Conservation (phyloP, 2,888 invertebrate species). For the Ommatoiulus sabulosus region DNA sequence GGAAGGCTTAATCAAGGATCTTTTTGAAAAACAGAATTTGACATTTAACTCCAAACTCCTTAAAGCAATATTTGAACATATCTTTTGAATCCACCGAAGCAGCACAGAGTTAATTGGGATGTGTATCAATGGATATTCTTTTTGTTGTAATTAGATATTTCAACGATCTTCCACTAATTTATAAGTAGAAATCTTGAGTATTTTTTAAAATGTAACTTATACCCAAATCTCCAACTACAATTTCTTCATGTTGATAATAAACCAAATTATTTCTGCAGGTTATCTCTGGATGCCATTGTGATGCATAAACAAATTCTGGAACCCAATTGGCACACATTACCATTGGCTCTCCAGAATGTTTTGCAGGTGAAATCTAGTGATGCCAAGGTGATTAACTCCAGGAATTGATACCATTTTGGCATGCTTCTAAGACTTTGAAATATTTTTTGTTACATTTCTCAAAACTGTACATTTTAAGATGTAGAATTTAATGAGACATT, state of each 20-base stretch:
- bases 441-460: background rate
- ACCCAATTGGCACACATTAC: conserved; percentile 22
- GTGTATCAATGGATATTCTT: too few relatives aligned
- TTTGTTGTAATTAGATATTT: background rate
- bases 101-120: too few relatives aligned
- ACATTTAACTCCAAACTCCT: too few relatives aligned
- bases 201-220: too few relatives aligned
- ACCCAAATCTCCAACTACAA: too few relatives aligned
- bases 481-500: conserved; percentile 5
- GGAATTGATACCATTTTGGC: background rate
- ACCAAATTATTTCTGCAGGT: background rate
- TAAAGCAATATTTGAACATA: too few relatives aligned
- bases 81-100: too few relatives aligned
- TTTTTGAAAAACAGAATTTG: too few relatives aligned
- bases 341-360: background rate
- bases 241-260: too few relatives aligned
- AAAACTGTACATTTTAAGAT: background rate
- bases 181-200: too few relatives aligned
- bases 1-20: too few relatives aligned
- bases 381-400: background rate
- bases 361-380: conserved; percentile 37
- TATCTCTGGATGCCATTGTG: conserved; percentile 62
- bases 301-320: conserved; percentile 55
- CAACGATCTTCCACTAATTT: too few relatives aligned
- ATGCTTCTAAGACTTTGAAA: background rate